Conservation (phyloP, 1,140 invertebrate genomes). For the Hormaphis cornu region DNA sequence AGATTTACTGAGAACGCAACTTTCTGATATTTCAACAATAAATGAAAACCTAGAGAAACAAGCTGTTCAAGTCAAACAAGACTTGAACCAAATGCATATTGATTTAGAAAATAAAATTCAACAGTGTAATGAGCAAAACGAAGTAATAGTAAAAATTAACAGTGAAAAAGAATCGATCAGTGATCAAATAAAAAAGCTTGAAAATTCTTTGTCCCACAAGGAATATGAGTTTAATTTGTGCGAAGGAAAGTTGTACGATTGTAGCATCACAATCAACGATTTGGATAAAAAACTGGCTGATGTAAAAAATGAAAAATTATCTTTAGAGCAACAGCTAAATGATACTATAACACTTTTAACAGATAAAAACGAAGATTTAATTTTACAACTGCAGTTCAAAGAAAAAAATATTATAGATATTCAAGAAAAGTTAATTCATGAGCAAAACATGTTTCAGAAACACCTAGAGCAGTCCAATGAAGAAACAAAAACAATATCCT, state of each 20-base stretch:
- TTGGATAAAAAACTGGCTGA: neutral
- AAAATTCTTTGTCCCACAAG: neutral
- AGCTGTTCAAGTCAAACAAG: neutral
- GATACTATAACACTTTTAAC: neutral
- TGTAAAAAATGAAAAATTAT: slow-evolving; percentile 1
- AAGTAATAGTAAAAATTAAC: neutral
- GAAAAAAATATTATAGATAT: neutral
- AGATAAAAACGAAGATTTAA: neutral
- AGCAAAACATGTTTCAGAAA: neutral
- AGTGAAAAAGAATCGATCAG: neutral
- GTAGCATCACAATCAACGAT: neutral
- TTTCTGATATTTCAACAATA: neutral
- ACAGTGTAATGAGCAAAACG: neutral
- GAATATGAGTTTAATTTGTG: slow-evolving; percentile 20
- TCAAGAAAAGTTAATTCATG: neutral
- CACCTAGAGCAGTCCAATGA: neutral
- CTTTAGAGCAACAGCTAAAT: neutral
- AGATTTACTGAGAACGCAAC: neutral
- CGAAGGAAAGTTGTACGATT: slow-evolving; percentile 15
- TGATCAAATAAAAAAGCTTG: neutral
- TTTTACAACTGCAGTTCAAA: neutral
- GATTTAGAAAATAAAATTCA: slow-evolving; percentile 12
- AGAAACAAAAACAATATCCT: neutral
- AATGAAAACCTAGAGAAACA: neutral
- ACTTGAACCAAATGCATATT: neutral